Evolutionary conservation across 2,888 invertebrate species (phyloP), one percentile per base, ranked within the genome.

Genomic region (Chironomus riparius): DNA sequence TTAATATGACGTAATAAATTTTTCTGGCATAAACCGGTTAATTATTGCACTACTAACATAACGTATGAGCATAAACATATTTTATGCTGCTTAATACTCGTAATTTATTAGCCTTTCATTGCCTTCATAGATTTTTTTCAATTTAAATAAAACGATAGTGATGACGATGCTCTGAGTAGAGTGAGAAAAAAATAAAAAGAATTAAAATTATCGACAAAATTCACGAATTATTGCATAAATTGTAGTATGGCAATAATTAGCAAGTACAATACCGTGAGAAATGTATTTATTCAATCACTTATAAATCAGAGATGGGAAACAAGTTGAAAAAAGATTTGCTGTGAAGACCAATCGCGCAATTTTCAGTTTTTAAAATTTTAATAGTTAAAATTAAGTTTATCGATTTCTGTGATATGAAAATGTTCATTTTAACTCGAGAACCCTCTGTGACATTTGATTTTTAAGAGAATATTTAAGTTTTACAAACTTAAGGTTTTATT

Each of bases 1-100:
- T 74, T 74, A 62, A 47, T 74, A 74, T 74, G 74, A 74, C 74
- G 74, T 74, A 74, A 74, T 74, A 74, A 74, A 74, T 74, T 56
- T 74, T 74, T 22, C 74, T 62, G 15, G 68, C 47, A 74, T 68
- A 74, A 74, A 74, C 68, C 74, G 74, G 74, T 74, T 74, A 74
- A 74, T 74, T 74, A 74, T 74, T 74, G 38, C 74, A 65, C 68
- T 48, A 47, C 18, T 24, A 21, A 24, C 18, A 65, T 21, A 21
- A 15, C 65, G 21, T 15, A 18, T 18, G 56, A 56, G 56, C 12
- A 21, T 38, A 38, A 38, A 7, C 38, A 38, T 10, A 62, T 13
- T 38, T 61, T 15, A 15, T 21, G 62, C 74, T 74, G 47, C 47
- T 74, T 74, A 68, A 68, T 38, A n/a, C 21, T 6, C 12, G 5